Conservation (phyloP, 92 coral and sea anemone genomes). For the Actinernus sp. region DNA sequence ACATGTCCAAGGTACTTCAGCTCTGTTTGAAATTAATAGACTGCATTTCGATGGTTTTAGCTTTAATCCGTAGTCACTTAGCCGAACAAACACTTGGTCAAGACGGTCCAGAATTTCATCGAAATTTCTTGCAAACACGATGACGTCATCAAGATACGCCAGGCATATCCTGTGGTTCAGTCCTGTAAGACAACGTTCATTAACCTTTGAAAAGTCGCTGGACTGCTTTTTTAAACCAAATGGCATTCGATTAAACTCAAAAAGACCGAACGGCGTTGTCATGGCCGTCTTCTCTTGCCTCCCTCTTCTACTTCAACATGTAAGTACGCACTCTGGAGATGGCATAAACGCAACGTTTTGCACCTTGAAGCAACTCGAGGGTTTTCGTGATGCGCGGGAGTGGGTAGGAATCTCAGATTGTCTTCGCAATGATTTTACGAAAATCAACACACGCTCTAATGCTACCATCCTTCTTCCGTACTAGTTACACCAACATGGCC, state of each 20-base stretch:
- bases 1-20: too few species aligned
- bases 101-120: slow-evolving; percentile 48
- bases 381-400: slow-evolving; percentile 59
- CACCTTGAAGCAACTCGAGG: slow-evolving; percentile 50
- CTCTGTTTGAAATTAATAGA: too few species aligned
- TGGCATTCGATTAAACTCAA: slow-evolving; percentile 61
- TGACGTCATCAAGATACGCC: too few species aligned
- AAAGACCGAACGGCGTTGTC: slow-evolving; percentile 68
- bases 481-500: slow-evolving; percentile 19
- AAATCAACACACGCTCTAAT: slow-evolving; percentile 34
- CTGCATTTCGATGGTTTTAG: too few species aligned
- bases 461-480: slow-evolving; percentile 18
- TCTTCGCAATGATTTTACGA: too few species aligned
- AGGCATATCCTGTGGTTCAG: slow-evolving; percentile 29
- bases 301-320: slow-evolving; percentile 35
- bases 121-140: slow-evolving; percentile 39
- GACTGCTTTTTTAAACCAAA: slow-evolving; percentile 59
- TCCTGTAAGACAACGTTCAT: slow-evolving; percentile 47
- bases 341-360: slow-evolving; percentile 52
- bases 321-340: slow-evolving; percentile 66
- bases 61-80: too few species aligned
- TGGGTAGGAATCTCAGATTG: slow-evolving; percentile 57
- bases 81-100: too few species aligned
- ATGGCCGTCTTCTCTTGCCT: slow-evolving; percentile 56
- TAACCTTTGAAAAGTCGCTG: slow-evolving; percentile 29